Base-by-base conservation (phyloP, 2,113 vertebrate genomes). In the Erythrocebus patas region DNA sequence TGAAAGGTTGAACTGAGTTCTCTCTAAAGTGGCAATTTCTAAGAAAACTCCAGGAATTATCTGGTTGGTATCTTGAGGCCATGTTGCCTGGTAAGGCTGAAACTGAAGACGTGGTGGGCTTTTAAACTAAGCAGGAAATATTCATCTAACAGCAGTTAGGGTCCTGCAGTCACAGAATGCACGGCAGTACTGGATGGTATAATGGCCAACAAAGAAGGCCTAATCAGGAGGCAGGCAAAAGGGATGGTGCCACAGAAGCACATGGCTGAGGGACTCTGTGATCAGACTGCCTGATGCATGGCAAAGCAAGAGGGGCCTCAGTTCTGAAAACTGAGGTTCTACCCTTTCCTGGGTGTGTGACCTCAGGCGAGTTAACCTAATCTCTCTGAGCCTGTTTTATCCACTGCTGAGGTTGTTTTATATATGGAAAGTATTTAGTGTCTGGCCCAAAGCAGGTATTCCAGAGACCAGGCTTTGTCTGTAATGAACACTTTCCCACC, bases 11-110 rank as follows among this genome's bases (percentile, higher is more conserved):
- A 22, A 55, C 55, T 88, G 45, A 40, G n/a, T 94, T 94, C 17
- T 81, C 73, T 87, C 48, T 50, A 95, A 86, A 92, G 64, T 81
- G 14, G 72, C 16, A 52, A 84, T 80, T 90, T 90, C 76, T 27
- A 87, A 66, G 79, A 94, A 70, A 94, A 83, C 48, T 76, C 72
- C 50, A 17, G 9, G 25, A 83, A 93, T 73, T 81, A 94, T 93
- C 83, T 86, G 27, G 64, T 23, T 89, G 87, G 57, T 7, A 45
- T 85, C 50, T 57, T 86, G 55, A 97, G 66, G 16, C 6, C 8
- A 55, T 4, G 13, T 2, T 66, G 73, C 3, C 55, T 64, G n/a
- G 45, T 32, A 84, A 64, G 17, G 66, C 8, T 82, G 43, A 87
- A 78, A 61, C 23, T 64, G 14, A 66, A 94, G 22, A 61, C 43